Evolutionary conservation across 2,888 invertebrate species (phyloP).

Genomic region (Noctua comes): DNA sequence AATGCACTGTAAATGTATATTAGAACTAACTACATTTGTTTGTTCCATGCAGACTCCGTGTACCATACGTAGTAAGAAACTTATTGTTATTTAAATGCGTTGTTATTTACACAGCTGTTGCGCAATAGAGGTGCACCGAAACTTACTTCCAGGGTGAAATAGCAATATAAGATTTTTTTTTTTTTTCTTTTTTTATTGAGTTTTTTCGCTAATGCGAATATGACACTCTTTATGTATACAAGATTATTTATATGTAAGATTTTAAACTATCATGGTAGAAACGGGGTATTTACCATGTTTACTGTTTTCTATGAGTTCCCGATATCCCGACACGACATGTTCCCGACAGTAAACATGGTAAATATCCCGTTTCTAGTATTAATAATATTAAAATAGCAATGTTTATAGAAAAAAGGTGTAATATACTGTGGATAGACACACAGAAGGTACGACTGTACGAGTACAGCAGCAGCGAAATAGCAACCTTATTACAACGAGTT

Average conservation of each 20-base stretch:
- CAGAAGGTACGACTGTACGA: neutral
- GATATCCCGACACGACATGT: too few relatives aligned
- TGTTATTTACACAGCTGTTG: neutral
- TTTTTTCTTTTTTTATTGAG: too few relatives aligned
- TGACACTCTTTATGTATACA: too few relatives aligned
- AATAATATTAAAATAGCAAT: neutral
- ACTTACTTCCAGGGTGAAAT: neutral
- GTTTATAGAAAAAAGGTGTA: neutral
- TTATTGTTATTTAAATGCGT: slow-evolving; percentile 13
- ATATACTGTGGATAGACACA: neutral
- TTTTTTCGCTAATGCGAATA: too few relatives aligned
- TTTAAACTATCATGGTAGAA: too few relatives aligned
- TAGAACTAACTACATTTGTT: slow-evolving; percentile 12
- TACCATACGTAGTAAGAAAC: slow-evolving; percentile 1
- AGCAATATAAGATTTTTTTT: too few relatives aligned
- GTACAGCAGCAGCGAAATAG: neutral
- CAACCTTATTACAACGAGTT: neutral
- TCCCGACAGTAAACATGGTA: too few relatives aligned
- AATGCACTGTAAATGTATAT: neutral
- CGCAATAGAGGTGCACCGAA: neutral
- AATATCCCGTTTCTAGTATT: too few relatives aligned
- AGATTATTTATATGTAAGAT: too few relatives aligned
- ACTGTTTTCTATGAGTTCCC: too few relatives aligned
- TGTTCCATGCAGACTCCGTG: neutral
- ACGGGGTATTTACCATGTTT: too few relatives aligned